phyloP scores from a whole-genome alignment of 2,888 invertebrate species.

The Tetrapedia diversipes region DNA sequence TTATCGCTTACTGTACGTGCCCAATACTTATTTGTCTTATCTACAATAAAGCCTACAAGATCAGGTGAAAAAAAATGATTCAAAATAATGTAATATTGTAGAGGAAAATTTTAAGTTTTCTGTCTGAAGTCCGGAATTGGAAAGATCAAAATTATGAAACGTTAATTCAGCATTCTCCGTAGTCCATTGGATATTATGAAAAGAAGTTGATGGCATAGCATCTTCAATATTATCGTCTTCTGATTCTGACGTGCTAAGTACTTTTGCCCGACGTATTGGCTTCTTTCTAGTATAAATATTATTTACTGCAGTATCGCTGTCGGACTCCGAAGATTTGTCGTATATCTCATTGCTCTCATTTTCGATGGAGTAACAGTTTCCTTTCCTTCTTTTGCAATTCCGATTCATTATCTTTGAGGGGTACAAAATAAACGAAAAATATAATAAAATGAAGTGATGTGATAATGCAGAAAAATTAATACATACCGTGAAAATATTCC shows the following conservation, averaged over 20 bases:
- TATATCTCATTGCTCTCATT: conserved; percentile 35
- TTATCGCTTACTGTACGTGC: conserved; percentile 37
- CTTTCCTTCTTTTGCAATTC: conserved; percentile 35
- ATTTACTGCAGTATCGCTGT: conserved; percentile 35
- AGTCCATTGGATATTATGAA: conserved; percentile 43
- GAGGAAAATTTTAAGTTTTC: conserved; percentile 41
- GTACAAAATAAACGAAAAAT: conserved; percentile 34
- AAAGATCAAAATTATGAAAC: conserved; percentile 41
- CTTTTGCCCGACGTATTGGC: conserved; percentile 38
- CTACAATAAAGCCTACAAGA: too few species aligned
- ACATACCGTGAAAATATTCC: conserved; percentile 44
- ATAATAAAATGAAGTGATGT: conserved; percentile 44
- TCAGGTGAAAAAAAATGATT: conserved; percentile 41
- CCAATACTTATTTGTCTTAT: conserved; percentile 49
- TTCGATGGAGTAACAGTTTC: conserved; percentile 18
- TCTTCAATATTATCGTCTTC: conserved; percentile 39
- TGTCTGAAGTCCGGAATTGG: conserved; percentile 46
- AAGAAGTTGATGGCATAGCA: conserved; percentile 36
- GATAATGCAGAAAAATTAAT: conserved; percentile 18
- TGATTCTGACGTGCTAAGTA: conserved; percentile 47
- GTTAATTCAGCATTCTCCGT: conserved; percentile 37
- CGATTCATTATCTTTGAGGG: conserved; percentile 44
- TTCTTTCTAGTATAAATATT: conserved; percentile 44
- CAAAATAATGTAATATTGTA: conserved; percentile 46
- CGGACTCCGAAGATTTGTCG: conserved; percentile 30